These are phyloP conservation scores for Drosophila pullipes DNA, from an alignment of 2,888 invertebrate genomes.

Conservation along the genomic window DNA sequence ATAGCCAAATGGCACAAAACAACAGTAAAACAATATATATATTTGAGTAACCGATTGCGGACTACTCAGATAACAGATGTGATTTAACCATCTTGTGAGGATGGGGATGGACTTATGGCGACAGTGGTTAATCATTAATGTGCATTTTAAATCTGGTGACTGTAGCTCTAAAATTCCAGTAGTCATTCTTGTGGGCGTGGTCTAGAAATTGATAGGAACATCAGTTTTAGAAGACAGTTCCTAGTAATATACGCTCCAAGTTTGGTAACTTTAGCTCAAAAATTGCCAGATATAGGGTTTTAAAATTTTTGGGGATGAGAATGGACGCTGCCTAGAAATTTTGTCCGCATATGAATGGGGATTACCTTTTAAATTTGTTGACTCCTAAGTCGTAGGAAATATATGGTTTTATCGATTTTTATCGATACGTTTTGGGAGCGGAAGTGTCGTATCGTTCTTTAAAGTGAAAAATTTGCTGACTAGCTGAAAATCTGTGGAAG, in stretches of 20 bases:
- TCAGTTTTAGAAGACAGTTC: neutral
- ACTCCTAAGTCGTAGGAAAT: neutral
- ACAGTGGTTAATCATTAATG: neutral
- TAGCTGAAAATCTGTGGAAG: neutral
- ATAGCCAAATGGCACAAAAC: too few species aligned
- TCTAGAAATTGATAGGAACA: neutral
- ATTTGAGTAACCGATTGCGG: neutral
- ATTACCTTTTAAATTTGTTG: neutral
- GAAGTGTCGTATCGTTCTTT: neutral
- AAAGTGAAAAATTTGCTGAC: neutral
- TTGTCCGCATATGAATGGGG: neutral
- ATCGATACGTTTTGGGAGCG: neutral
- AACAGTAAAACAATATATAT: too few species aligned
- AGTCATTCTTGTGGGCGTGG: neutral
- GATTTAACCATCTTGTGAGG: neutral
- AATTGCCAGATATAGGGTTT: neutral
- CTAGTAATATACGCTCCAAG: neutral
- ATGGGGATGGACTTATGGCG: neutral
- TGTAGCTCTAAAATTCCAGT: neutral
- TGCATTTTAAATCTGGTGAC: neutral
- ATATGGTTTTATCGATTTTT: neutral
- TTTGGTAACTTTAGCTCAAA: neutral
- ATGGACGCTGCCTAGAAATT: neutral
- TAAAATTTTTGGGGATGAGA: neutral
- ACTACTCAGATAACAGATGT: too few species aligned